Evolutionary conservation across 2,113 vertebrate genomes (phyloP).

Genomic region (Megaptera novaeangliae): DNA sequence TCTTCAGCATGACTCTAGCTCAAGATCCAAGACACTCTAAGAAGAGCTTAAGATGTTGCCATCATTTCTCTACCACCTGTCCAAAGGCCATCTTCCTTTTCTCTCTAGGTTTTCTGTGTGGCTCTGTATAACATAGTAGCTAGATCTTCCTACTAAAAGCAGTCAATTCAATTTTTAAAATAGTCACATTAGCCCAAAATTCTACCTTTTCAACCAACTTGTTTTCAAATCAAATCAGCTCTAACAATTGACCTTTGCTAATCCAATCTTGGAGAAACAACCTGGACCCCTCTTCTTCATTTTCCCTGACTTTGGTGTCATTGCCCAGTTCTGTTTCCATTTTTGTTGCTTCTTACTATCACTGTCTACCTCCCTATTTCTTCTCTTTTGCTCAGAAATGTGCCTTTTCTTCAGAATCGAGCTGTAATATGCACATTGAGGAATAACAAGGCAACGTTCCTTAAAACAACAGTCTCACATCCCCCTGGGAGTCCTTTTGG

Average conservation of each 20-base stretch:
- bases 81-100: not conserved
- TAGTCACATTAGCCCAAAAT: not conserved
- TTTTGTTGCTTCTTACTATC: not conserved
- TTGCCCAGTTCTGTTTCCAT: not conserved
- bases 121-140: not conserved
- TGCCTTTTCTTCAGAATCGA: not conserved
- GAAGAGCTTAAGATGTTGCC: not conserved
- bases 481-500: constrained; percentile 43
- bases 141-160: not conserved
- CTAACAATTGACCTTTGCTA: not conserved
- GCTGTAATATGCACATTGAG: not conserved
- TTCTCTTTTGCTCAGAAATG: not conserved
- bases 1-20: not conserved
- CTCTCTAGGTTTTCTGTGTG: not conserved
- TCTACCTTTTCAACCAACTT: not conserved
- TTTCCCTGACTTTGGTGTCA: not conserved
- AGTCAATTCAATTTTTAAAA: not conserved
- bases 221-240: not conserved
- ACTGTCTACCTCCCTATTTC: not conserved
- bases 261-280: not conserved
- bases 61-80: not conserved
- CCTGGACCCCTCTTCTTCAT: not conserved
- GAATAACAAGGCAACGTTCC: not conserved
- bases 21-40: not conserved
- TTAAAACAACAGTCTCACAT: constrained; percentile 9